Evolutionary conservation across 2,888 invertebrate genomes (phyloP).

Genomic region (Drosophila birchii): DNA sequence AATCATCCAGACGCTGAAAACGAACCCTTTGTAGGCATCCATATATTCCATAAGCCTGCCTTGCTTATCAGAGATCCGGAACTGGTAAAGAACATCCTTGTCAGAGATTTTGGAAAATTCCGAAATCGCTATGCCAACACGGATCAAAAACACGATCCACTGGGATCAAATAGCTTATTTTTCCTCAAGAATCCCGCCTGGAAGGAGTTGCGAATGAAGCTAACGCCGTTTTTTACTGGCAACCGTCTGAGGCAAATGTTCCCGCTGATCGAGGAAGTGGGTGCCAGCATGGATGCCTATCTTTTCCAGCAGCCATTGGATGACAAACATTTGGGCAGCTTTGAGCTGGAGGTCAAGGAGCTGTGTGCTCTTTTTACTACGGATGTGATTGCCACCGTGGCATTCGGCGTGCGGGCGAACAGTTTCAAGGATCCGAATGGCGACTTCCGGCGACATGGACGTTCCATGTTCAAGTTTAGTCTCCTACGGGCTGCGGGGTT

Average conservation of each 20-base stretch:
- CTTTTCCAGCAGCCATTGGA: slow-evolving; percentile 68
- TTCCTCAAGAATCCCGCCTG: slow-evolving; percentile 85
- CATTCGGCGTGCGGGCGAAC: slow-evolving; percentile 85
- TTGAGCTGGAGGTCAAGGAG: slow-evolving; percentile 81
- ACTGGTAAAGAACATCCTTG: slow-evolving; percentile 84
- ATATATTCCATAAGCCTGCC: slow-evolving; percentile 85
- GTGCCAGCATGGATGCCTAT: slow-evolving; percentile 77
- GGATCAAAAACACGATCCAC: slow-evolving; percentile 81
- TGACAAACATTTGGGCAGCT: slow-evolving; percentile 59
- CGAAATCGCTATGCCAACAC: slow-evolving; percentile 82
- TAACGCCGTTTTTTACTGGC: slow-evolving; percentile 85
- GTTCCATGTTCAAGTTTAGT: slow-evolving; percentile 82
- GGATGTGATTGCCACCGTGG: slow-evolving; percentile 85
- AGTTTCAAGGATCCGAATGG: slow-evolving; percentile 84
- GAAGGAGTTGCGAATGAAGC: slow-evolving; percentile 84
- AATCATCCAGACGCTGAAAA: slow-evolving; percentile 73
- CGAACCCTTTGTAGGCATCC: slow-evolving; percentile 83
- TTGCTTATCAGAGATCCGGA: slow-evolving; percentile 85
- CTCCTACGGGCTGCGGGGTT: slow-evolving; percentile 82
- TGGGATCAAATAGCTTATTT: slow-evolving; percentile 85
- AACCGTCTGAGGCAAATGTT: slow-evolving; percentile 83
- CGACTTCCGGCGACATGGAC: slow-evolving; percentile 84
- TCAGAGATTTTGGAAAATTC: slow-evolving; percentile 85
- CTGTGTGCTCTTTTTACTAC: slow-evolving; percentile 83
- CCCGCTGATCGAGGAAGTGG: slow-evolving; percentile 81